Evolutionary conservation across 2,113 vertebrate genomes (phyloP), one percentile per base, ranked within the genome.

Genomic region (Copsychus sechellarum): DNA sequence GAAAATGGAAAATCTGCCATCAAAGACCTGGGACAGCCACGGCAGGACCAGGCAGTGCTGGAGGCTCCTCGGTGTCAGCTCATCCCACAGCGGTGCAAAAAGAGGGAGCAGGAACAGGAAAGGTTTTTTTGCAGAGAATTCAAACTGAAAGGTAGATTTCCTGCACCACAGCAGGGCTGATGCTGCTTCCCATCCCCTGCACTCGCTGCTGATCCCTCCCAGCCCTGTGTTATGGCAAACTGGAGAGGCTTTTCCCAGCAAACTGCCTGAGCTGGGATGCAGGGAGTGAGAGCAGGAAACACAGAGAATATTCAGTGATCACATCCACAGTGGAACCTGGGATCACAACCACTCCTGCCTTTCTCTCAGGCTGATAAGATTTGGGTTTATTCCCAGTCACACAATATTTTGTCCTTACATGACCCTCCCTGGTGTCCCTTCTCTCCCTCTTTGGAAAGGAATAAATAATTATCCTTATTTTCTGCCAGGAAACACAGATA

Each of bases 401-500:
- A 56, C 79, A 69, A 25, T 42, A 67, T 94, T 95, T 84, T 81
- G 95, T 95, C 93, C 95, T 96, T 57, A 92, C 28, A 0, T 38
- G 88, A 94, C 94, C 87, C 70, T 92, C 29, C 43, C 31, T 0
- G 0, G 70, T 80, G 86, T 85, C 74, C 71, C n/a, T 94, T 79
- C 56, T 71, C 79, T 92, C 82, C 64, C 79, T 70, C n/a, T 88
- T 86, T 83, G 88, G 80, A 94, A 94, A 90, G 76, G 86, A 78
- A 79, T 86, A 96, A 86, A 83, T 67, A 64, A 94, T 96, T 78
- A 90, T 60, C 82, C 65, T 54, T 80, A 20, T 57, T 92, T 95
- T 92, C 72, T 95, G 94, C 93, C 95, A 94, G 95, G 67, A 94
- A 96, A 36, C 82, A 60, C 86, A 84, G 93, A 86, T 74, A 88